Evolutionary conservation across 1,140 invertebrate species (phyloP).

Genomic region (Macrobrachium rosenbergii): DNA sequence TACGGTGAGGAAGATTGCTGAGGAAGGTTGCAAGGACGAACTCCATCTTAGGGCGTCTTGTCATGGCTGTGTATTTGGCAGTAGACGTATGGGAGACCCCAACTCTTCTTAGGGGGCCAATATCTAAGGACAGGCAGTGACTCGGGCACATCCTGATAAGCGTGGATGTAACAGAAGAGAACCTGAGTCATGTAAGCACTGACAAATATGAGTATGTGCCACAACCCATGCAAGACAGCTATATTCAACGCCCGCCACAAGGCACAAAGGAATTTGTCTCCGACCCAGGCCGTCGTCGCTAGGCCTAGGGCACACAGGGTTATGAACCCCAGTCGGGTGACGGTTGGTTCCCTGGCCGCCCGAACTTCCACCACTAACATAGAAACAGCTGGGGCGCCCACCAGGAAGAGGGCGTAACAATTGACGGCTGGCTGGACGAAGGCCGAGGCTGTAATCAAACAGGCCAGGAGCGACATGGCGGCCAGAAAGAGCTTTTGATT

Average conservation of each 20-base stretch:
- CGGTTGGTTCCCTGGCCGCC: conserved; percentile 75
- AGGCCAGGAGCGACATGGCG: conserved; percentile 72
- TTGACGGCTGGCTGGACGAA: conserved; percentile 82
- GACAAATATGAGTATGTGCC: conserved; percentile 86
- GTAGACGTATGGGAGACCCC: conserved; percentile 60
- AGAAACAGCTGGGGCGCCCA: conserved; percentile 78
- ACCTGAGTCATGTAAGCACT: conserved; percentile 82
- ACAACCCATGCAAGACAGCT: conserved; percentile 84
- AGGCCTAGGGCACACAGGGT: conserved; percentile 78
- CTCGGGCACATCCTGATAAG: conserved; percentile 74
- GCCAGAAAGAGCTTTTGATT: conserved; percentile 75
- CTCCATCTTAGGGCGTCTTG: conserved; percentile 35
- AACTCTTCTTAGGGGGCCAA: conserved; percentile 79
- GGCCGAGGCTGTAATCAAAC: conserved; percentile 78
- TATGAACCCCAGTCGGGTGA: conserved; percentile 78
- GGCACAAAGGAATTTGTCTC: conserved; percentile 83
- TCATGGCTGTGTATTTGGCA: conserved; percentile 23
- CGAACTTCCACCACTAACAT: conserved; percentile 75
- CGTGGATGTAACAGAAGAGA: conserved; percentile 84
- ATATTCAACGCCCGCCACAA: conserved; percentile 82
- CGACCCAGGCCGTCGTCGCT: conserved; percentile 82
- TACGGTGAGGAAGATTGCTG: not conserved
- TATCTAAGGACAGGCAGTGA: conserved; percentile 79
- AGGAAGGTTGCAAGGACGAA: not conserved
- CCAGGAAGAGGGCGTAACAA: conserved; percentile 83